Conservation (phyloP, 1,140 invertebrate genomes). For the Gryon sp. region DNA sequence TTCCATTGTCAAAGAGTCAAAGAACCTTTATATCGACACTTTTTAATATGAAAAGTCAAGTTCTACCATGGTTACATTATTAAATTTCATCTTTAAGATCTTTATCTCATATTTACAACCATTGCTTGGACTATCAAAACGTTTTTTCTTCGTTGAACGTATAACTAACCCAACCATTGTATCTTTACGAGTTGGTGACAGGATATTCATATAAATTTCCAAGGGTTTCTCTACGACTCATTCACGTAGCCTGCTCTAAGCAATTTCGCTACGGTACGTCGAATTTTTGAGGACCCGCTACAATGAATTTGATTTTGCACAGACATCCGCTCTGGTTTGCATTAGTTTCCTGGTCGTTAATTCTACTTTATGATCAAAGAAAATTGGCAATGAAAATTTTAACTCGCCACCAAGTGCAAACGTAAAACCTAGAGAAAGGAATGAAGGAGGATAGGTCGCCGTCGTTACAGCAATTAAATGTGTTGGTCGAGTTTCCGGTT, state of each 20-base stretch:
- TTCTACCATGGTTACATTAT: too few relatives aligned
- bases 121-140: too few relatives aligned
- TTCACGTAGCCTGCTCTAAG: too few relatives aligned
- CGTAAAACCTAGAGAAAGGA: constrained; percentile 28
- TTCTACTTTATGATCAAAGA: constrained; percentile 42
- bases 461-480: constrained; percentile 21
- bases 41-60: too few relatives aligned
- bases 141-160: too few relatives aligned
- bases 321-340: constrained; percentile 27
- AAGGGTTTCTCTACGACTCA: too few relatives aligned
- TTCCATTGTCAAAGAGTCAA: neutral
- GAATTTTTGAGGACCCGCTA: constrained; percentile 14
- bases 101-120: too few relatives aligned
- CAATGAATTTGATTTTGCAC: constrained; percentile 30
- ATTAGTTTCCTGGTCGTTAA: constrained; percentile 34
- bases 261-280: constrained; percentile 19
- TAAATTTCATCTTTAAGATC: too few relatives aligned
- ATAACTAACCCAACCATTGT: too few relatives aligned
- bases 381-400: constrained; percentile 44
- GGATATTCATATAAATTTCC: constrained; percentile 56
- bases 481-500: constrained; percentile 12
- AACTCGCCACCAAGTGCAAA: neutral
- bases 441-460: neutral
- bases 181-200: constrained; percentile 36
- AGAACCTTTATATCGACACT: too few relatives aligned